Percentiles rank a stretch among this genome's conserved stretches.
Conservation (phyloP, 30 jellyfish, hydroid and myxozoan species). For the Aurelia coerulea region DNA sequence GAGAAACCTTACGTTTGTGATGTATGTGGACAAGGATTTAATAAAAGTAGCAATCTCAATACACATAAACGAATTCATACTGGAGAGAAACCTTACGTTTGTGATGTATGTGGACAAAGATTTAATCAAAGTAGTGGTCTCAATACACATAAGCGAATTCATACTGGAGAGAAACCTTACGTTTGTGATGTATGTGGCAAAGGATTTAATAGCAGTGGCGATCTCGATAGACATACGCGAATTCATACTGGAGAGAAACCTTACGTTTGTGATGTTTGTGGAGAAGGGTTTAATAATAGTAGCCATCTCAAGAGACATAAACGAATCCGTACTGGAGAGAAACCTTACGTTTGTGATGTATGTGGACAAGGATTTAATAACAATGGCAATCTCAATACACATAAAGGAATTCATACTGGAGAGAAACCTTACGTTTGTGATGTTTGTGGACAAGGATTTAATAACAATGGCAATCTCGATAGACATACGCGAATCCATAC, state of each 20-base stretch:
- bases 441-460: slow-evolving; percentile 1
- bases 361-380: background rate
- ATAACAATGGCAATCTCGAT: background rate
- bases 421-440: slow-evolving; percentile 22
- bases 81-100: slow-evolving; percentile 38
- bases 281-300: background rate
- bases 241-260: slow-evolving; percentile 52
- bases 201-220: background rate
- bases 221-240: background rate
- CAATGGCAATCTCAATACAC: background rate
- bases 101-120: slow-evolving; percentile 27
- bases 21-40: slow-evolving; percentile 7
- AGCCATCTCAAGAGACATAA: background rate
- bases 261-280: slow-evolving; percentile 6
- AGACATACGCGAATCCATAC: background rate
- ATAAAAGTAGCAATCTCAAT: background rate
- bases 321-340: background rate
- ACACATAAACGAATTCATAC: slow-evolving; percentile 19
- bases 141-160: background rate
- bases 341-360: slow-evolving; percentile 15
- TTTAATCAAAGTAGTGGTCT: background rate
- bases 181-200: slow-evolving; percentile 9
- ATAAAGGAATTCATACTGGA: slow-evolving; percentile 26
- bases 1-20: background rate
- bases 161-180: slow-evolving; percentile 5